Conservation (phyloP, 2,113 vertebrate species). For the Montifringilla adamsi region DNA sequence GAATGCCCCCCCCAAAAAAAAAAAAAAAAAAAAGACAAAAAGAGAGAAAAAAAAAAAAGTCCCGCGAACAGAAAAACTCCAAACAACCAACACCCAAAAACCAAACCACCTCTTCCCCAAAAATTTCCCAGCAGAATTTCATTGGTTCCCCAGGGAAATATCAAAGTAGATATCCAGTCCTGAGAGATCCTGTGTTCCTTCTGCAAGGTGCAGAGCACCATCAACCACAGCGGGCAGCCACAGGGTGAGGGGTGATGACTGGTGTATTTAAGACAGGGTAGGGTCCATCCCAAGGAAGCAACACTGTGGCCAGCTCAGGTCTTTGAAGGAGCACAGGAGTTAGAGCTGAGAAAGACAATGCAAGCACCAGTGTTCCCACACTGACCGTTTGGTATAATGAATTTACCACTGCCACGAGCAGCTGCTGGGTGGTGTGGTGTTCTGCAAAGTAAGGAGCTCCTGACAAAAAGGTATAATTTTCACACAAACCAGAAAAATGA, state of each 20-base stretch:
- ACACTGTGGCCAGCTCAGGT: not conserved
- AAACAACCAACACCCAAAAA: not conserved
- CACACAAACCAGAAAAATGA: constrained; percentile 10
- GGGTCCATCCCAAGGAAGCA: not conserved
- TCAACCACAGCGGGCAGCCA: not conserved
- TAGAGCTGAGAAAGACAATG: constrained; percentile 18
- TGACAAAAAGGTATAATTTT: constrained; percentile 32
- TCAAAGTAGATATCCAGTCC: not conserved
- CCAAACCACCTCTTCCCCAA: fast-evolving
- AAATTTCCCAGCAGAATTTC: not conserved
- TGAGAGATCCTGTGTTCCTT: not conserved
- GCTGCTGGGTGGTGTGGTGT: constrained; percentile 7
- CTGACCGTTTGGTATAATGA: constrained; percentile 45
- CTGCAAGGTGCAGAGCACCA: not conserved
- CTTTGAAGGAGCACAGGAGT: constrained; percentile 22
- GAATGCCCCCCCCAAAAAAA: not conserved
- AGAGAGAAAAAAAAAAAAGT: too few relatives aligned
- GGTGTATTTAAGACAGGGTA: not conserved
- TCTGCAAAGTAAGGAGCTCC: constrained; percentile 19
- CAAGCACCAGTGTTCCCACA: constrained; percentile 7
- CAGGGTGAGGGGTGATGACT: not conserved
- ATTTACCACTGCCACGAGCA: constrained; percentile 41
- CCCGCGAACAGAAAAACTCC: fast-evolving
- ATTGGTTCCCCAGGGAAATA: not conserved
- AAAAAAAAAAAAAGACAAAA: too few relatives aligned